These are phyloP conservation scores for Pseudomyrmex cubaensis DNA, from an alignment of 1,140 invertebrate species.

Conservation along the genomic window DNA sequence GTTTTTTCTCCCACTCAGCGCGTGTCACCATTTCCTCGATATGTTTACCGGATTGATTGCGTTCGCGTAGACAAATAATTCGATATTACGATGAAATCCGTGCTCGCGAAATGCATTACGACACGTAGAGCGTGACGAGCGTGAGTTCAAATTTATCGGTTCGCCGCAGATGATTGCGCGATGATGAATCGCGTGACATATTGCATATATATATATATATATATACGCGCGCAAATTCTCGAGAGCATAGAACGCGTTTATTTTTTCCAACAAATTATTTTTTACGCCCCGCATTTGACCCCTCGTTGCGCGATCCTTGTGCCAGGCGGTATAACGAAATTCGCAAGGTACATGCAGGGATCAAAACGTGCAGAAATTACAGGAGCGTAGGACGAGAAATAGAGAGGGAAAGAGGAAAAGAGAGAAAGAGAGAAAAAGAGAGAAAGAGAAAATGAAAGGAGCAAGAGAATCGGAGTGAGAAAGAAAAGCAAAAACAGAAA, in stretches of 20 bases:
- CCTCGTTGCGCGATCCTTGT: not conserved
- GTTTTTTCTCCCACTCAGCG: constrained; percentile 11
- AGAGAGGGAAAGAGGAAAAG: not conserved
- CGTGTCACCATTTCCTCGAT: constrained; percentile 44
- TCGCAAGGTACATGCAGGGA: not conserved
- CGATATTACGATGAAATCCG: constrained; percentile 59
- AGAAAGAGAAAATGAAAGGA: not conserved
- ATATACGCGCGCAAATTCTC: not conserved
- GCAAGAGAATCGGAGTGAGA: not conserved
- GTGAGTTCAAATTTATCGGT: constrained; percentile 31
- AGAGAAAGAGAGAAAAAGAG: not conserved
- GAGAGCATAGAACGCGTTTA: constrained; percentile 3
- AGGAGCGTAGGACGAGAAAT: not conserved
- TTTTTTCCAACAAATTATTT: constrained; percentile 36
- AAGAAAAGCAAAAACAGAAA: constrained; percentile 12
- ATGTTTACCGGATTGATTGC: constrained; percentile 75
- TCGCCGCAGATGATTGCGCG: constrained; percentile 34
- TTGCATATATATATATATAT: constrained; percentile 11
- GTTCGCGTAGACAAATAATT: constrained; percentile 74
- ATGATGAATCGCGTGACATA: constrained; percentile 38
- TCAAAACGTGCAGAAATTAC: constrained; percentile 24
- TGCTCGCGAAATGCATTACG: constrained; percentile 7
- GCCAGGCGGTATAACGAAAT: constrained; percentile 39
- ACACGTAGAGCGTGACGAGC: constrained; percentile 7
- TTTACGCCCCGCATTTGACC: not conserved